phyloP scores from a whole-genome alignment of 2,113 vertebrate species.

The Steatornis caripensis region DNA sequence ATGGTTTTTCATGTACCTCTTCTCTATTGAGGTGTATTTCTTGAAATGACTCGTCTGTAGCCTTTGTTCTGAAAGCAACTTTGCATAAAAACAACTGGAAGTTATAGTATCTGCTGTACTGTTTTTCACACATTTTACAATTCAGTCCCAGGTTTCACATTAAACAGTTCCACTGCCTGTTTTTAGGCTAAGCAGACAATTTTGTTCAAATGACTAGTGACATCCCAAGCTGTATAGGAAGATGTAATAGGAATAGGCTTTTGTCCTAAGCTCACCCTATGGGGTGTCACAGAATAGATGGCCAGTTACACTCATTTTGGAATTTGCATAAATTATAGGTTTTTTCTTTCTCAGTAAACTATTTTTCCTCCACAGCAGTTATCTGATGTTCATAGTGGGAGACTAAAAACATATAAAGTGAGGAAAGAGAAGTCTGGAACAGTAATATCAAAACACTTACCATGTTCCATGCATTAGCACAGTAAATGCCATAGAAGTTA shows the following conservation, averaged over 20 bases:
- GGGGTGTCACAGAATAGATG: background rate
- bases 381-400: constrained; percentile 45
- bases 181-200: constrained; percentile 43
- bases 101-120: background rate
- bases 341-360: constrained; percentile 29
- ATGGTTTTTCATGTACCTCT: background rate
- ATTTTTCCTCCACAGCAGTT: constrained; percentile 48
- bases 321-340: constrained; percentile 55
- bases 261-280: background rate
- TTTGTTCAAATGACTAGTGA: constrained; percentile 40
- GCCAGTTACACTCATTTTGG: constrained; percentile 29
- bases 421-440: background rate
- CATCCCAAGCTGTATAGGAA: background rate
- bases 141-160: background rate
- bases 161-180: constrained; percentile 19
- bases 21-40: background rate
- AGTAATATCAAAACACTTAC: background rate
- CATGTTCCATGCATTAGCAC: background rate
- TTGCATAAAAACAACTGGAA: constrained; percentile 3
- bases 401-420: background rate
- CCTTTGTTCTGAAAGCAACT: constrained; percentile 31
- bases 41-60: constrained; percentile 22
- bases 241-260: background rate
- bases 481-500: background rate
- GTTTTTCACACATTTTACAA: background rate